These are phyloP conservation scores for Frieseomelitta varia DNA, from an alignment of 1,140 invertebrate genomes.

Conservation along the genomic window DNA sequence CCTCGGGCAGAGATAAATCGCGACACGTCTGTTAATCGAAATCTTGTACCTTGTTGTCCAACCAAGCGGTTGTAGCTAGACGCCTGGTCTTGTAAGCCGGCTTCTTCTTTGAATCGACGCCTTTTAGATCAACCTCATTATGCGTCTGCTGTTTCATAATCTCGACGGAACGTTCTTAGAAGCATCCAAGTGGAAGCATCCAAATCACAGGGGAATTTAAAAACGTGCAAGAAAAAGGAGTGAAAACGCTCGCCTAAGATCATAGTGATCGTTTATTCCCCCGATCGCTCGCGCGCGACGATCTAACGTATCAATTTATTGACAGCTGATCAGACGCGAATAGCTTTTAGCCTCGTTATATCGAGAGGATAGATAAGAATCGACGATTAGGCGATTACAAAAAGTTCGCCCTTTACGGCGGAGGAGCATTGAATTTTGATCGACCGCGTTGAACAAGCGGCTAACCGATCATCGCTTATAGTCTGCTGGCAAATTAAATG, in stretches of 20 bases:
- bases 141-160: neutral
- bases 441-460: neutral
- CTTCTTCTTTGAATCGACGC: neutral
- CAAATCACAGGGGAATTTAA: neutral
- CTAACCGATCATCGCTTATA: neutral
- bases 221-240: conserved; percentile 37
- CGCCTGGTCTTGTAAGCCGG: neutral
- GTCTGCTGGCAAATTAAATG: neutral
- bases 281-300: neutral
- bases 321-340: neutral
- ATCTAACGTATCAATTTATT: conserved; percentile 30
- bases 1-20: conserved; percentile 55
- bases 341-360: neutral
- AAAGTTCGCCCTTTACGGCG: neutral
- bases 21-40: conserved; percentile 56
- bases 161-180: neutral
- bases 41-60: conserved; percentile 20
- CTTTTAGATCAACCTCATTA: conserved; percentile 49
- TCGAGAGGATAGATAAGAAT: neutral
- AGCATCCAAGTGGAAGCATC: too few species aligned
- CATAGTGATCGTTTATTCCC: neutral
- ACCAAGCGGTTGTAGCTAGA: neutral
- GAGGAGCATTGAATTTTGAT: conserved; percentile 12
- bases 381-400: neutral
- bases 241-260: neutral